Base-by-base conservation (phyloP, 2,888 invertebrate species). In the Tinea semifulvella region DNA sequence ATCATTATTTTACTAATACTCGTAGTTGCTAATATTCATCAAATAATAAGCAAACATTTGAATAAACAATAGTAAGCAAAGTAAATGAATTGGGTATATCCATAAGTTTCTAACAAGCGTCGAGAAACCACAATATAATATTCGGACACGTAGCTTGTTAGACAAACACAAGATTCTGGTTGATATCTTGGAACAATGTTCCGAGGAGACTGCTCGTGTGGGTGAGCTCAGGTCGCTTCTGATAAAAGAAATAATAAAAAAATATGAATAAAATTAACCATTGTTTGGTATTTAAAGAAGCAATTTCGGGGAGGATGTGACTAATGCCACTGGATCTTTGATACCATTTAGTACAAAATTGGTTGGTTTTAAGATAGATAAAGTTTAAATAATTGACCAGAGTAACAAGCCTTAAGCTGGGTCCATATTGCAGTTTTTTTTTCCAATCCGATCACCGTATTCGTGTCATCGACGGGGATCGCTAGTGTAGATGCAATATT, bases 141-240 rank as follows among this genome's bases (percentile, higher is more conserved):
- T 77, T 76, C 69, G 65, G 68, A 72, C 75, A 73, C 74, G 75
- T 70, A 63, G 66, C 79, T 79, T 72, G 79, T 80, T 79, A 80
- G 76, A 77, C 76, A 74, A 76, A 77, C 77, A 79, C 57, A 68
- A 62, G 76, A 76, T 76, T 60, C 57, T 57, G 61, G 54, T 63
- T 57, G 79, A 77, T 77, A 79, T 65, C 63, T 58, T 56, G 56
- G 68, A 69, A 77, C 71, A 70, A 70, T 70, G 65, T 55, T 39
- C 14, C 19, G 53, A 13, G 13, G 40, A 40, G 22, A 10, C 26
- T 17, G 7, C 52, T 53, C 63, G 68, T 67, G 74, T 76, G 74
- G 76, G 75, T 75, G 75, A 69, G 58, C 55, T 56, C 51, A 61
- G 62, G 64, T 60, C 60, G 63, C 54, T 56, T 40, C 40, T 40